Percentiles rank a stretch among this genome's conserved stretches.
These are phyloP conservation scores for Rhinopomastus cyanomelas DNA, from an alignment of 2,113 vertebrate species.

Conservation along the genomic window DNA sequence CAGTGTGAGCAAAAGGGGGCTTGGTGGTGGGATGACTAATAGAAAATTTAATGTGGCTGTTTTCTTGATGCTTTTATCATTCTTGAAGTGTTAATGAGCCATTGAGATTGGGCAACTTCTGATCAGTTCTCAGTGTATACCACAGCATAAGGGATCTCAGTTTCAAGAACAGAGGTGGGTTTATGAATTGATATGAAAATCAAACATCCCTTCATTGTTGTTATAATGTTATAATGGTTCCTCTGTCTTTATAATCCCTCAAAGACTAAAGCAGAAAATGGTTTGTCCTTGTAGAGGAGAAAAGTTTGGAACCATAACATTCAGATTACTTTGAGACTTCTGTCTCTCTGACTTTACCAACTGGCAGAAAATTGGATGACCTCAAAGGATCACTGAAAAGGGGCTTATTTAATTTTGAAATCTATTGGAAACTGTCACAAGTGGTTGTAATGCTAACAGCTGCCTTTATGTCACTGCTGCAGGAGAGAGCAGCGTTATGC, in stretches of 20 bases:
- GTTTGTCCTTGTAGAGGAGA: not conserved
- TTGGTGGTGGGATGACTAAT: not conserved
- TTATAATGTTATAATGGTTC: constrained; percentile 11
- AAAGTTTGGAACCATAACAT: constrained; percentile 27
- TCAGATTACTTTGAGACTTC: constrained; percentile 26
- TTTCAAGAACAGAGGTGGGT: not conserved
- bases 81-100: not conserved
- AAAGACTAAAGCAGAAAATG: constrained; percentile 2
- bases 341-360: not conserved
- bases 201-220: not conserved
- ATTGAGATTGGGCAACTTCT: not conserved
- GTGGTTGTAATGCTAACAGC: not conserved
- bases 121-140: not conserved
- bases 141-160: not conserved
- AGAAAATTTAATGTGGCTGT: not conserved
- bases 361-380: constrained; percentile 9
- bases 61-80: not conserved
- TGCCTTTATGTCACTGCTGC: not conserved
- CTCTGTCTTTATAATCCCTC: constrained; percentile 23
- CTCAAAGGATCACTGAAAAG: constrained; percentile 23
- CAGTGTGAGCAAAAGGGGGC: not conserved
- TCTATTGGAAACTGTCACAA: not conserved
- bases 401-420: not conserved
- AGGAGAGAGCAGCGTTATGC: not conserved
- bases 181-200: constrained; percentile 6